These are phyloP conservation scores for Streblospio benedicti DNA, from an alignment of 1,140 invertebrate species.

Conservation along the genomic window DNA sequence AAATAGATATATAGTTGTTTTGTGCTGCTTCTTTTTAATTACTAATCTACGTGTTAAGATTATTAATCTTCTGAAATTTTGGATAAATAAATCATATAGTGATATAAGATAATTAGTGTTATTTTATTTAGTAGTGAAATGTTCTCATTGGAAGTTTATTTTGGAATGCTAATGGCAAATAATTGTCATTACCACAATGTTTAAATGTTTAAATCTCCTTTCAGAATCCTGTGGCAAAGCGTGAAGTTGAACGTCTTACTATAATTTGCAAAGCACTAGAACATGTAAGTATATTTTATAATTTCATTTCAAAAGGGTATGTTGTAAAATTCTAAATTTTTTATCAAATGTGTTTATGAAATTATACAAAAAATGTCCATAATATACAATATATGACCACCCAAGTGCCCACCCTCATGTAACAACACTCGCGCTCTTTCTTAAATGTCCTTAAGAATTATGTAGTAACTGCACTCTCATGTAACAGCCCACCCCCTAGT, in stretches of 20 bases:
- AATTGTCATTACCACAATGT: not conserved
- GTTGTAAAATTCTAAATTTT: not conserved
- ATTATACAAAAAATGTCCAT: not conserved
- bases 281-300: conserved; percentile 19
- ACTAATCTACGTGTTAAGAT: conserved; percentile 1
- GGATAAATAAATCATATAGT: too few species aligned
- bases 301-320: not conserved
- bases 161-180: not conserved
- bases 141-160: too few species aligned
- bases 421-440: too few species aligned
- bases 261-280: conserved; percentile 34
- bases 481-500: too few species aligned
- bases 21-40: not conserved
- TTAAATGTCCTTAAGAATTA: too few species aligned
- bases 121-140: too few species aligned
- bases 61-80: not conserved
- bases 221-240: conserved; percentile 32
- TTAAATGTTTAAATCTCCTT: conserved; percentile 15
- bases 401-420: too few species aligned
- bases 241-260: conserved; percentile 36
- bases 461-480: too few species aligned
- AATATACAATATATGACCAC: not conserved
- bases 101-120: too few species aligned
- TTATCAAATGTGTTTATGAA: conserved; percentile 8
- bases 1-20: not conserved